Evolutionary conservation across 2,888 invertebrate genomes (phyloP), one percentile per base, ranked within the genome.

Genomic region (Gerosis bhagava): DNA sequence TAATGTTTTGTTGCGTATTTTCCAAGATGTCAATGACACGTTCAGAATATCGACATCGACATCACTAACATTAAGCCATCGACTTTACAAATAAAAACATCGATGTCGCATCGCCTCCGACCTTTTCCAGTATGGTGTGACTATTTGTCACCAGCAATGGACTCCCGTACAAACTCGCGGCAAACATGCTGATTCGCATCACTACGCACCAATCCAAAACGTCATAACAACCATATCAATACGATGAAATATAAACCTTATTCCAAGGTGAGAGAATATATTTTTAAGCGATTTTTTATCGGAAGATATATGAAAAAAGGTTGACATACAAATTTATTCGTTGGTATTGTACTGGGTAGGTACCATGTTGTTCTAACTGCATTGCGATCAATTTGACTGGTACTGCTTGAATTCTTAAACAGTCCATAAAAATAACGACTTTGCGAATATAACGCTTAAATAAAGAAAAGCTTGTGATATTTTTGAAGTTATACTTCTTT

Each of bases 91-190:
- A 83, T 79, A 80, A 83, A 82, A 86, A 78, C 76, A 83, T 84
- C 83, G 83, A 83, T 75, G 77, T 73, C 73, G 70, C 70, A 57
- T 71, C 75, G 71, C 73, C 76, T 66, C 77, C 77, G 74, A 77
- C 80, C 81, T n/a, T 83, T 77, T 79, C 74, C 74, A 70, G 74
- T 64, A 75, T 78, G 71, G 76, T 80, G 79, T 82, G 83, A 83
- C 88, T 87, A 87, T 88, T 88, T 88, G 88, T 88, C 88, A 87
- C 87, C 76, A 74, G 74, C 70, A 77, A 76, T 78, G 70, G 86
- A 87, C 88, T 88, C 84, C 88, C 74, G 87, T 86, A 86, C 77
- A 70, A 67, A 70, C 70, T 74, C 68, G 77, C 74, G 72, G 73
- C 67, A 70, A 79, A 83, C 81, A 84, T 75, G 71, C 74, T 77